Percentiles rank a stretch among this genome's conserved stretches.
Conservation (phyloP, 1,140 invertebrate species). For the Metaphire vulgaris region DNA sequence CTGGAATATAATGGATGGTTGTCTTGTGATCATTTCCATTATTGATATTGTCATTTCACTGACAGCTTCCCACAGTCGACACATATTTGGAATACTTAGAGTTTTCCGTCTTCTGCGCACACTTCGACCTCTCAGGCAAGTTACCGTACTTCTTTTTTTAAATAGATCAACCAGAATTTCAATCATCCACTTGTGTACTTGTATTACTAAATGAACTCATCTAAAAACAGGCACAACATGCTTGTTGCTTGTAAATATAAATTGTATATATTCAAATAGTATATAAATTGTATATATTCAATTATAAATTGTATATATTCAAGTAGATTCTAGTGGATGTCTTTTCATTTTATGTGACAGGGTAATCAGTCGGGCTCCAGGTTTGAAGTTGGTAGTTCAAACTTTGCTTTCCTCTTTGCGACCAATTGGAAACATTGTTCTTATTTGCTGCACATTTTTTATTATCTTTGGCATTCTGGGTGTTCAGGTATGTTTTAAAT, state of each 20-base stretch:
- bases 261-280: too few relatives aligned
- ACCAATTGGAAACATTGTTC: constrained; percentile 98
- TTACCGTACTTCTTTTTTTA: too few relatives aligned
- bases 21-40: constrained; percentile 91
- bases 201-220: too few relatives aligned
- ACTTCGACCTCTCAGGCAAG: constrained; percentile 73
- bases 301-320: too few relatives aligned
- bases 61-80: constrained; percentile 79
- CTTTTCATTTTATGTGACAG: too few relatives aligned
- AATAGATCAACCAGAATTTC: too few relatives aligned
- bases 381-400: constrained; percentile 97
- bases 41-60: constrained; percentile 92
- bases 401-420: constrained; percentile 92
- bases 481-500: constrained; percentile 78
- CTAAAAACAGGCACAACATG: too few relatives aligned
- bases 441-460: constrained; percentile 99
- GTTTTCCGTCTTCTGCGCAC: constrained; percentile 94
- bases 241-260: too few relatives aligned
- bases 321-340: too few relatives aligned
- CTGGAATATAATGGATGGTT: constrained; percentile 99
- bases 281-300: too few relatives aligned
- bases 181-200: too few relatives aligned
- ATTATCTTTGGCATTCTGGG: constrained; percentile 99
- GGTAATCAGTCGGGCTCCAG: constrained; percentile 97
- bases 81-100: constrained; percentile 94